These are phyloP conservation scores for Euwallacea similis DNA, from an alignment of 1,140 invertebrate genomes.

Conservation along the genomic window DNA sequence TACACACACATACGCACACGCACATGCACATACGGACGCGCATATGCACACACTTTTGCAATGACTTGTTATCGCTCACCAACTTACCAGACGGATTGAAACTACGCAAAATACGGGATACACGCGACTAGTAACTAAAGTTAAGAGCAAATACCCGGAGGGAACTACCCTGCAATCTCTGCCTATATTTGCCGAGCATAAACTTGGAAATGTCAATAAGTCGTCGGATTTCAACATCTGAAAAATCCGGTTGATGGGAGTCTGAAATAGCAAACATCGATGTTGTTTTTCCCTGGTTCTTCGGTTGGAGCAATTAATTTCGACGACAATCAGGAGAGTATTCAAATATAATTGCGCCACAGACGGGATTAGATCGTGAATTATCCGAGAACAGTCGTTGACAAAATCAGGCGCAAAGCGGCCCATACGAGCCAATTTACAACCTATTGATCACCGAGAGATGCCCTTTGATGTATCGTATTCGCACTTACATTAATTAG, in stretches of 20 bases:
- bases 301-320: not conserved
- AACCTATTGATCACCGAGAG: not conserved
- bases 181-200: conserved; percentile 11
- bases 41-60: too few relatives aligned
- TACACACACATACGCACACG: too few relatives aligned
- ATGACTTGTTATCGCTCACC: too few relatives aligned
- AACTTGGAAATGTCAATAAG: conserved; percentile 21
- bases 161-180: not conserved
- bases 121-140: conserved; percentile 13
- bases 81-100: too few relatives aligned
- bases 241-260: conserved; percentile 9
- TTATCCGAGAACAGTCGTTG: not conserved
- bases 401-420: not conserved
- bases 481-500: conserved; percentile 4
- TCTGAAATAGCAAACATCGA: not conserved
- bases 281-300: not conserved
- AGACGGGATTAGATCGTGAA: not conserved
- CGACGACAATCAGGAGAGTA: not conserved
- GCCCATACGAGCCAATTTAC: not conserved
- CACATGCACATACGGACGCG: too few relatives aligned
- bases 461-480: not conserved
- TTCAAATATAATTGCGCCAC: not conserved
- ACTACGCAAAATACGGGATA: not conserved
- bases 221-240: not conserved
- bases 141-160: conserved; percentile 14